phyloP scores from a whole-genome alignment of 2,797 vertebrate genomes.

The Lerista edwardsae region DNA sequence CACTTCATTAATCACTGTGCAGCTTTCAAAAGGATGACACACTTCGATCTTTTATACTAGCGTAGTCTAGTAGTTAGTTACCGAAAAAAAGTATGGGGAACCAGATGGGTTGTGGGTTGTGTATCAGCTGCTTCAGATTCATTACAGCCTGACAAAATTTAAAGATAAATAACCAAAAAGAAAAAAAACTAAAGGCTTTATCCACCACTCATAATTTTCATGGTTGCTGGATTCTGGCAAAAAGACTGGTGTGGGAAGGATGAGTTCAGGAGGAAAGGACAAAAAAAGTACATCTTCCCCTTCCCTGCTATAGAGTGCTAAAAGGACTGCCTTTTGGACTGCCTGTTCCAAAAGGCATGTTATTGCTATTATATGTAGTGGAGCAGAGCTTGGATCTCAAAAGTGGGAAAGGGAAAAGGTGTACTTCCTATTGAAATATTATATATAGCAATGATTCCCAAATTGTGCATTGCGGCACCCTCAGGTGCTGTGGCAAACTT shows the following conservation, averaged over 20 bases:
- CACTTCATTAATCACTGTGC: conserved; percentile 8
- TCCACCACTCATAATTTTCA: not conserved
- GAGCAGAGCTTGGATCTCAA: too few relatives aligned
- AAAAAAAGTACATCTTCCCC: too few relatives aligned
- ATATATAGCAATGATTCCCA: too few relatives aligned
- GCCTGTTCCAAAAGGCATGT: too few relatives aligned
- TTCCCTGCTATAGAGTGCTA: too few relatives aligned
- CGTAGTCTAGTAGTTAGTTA: conserved; percentile 25
- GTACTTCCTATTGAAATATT: too few relatives aligned
- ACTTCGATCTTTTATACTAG: conserved; percentile 17
- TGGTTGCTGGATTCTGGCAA: not conserved
- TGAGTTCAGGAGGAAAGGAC: too few relatives aligned
- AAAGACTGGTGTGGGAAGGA: not conserved
- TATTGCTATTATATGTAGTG: too few relatives aligned
- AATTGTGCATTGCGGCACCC: too few relatives aligned
- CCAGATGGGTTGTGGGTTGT: conserved; percentile 26
- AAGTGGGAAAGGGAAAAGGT: too few relatives aligned
- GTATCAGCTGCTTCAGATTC: not conserved
- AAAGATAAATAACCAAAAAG: not conserved
- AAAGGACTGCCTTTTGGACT: too few relatives aligned
- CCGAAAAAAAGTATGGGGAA: conserved; percentile 9
- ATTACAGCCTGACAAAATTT: not conserved
- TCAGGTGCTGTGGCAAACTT: too few relatives aligned
- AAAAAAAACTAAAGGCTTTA: not conserved
- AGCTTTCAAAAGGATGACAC: conserved; percentile 34